These are phyloP conservation scores for Periophthalmus modestus DNA, from an alignment of 2,113 vertebrate genomes.

Conservation along the genomic window DNA sequence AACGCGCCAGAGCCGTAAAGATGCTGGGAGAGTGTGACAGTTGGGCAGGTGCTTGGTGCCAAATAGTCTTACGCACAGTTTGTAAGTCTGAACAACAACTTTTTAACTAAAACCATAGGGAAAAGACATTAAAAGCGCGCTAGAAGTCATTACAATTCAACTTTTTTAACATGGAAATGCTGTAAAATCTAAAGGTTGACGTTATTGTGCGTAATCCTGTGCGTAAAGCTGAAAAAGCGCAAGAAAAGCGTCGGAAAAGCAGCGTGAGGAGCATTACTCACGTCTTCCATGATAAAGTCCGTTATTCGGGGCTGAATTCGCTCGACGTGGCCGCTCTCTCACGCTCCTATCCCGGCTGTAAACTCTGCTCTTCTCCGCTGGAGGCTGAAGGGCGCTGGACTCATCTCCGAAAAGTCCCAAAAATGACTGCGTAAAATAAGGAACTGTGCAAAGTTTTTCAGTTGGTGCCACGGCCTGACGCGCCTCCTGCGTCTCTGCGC, in stretches of 20 bases:
- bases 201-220: neutral
- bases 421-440: conserved; percentile 26
- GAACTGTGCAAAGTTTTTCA: conserved; percentile 23
- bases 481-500: conserved; percentile 18
- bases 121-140: neutral
- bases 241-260: neutral
- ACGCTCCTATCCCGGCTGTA: conserved; percentile 21
- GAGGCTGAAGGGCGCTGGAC: conserved; percentile 20
- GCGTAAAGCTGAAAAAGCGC: neutral
- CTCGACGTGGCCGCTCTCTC: conserved; percentile 40
- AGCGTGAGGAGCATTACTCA: conserved; percentile 34
- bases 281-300: conserved; percentile 66
- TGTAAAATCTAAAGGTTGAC: neutral
- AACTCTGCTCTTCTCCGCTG: conserved; percentile 13
- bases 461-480: conserved; percentile 16
- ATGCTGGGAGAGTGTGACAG: conserved; percentile 35
- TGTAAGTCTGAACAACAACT: neutral
- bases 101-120: neutral
- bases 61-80: neutral
- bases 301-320: conserved; percentile 42
- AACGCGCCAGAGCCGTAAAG: conserved; percentile 13
- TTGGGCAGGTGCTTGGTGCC: conserved; percentile 51
- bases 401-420: conserved; percentile 41
- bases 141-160: neutral
- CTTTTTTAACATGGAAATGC: neutral